phyloP scores from a whole-genome alignment of 2,113 vertebrate genomes.

The Tinamus guttatus region DNA sequence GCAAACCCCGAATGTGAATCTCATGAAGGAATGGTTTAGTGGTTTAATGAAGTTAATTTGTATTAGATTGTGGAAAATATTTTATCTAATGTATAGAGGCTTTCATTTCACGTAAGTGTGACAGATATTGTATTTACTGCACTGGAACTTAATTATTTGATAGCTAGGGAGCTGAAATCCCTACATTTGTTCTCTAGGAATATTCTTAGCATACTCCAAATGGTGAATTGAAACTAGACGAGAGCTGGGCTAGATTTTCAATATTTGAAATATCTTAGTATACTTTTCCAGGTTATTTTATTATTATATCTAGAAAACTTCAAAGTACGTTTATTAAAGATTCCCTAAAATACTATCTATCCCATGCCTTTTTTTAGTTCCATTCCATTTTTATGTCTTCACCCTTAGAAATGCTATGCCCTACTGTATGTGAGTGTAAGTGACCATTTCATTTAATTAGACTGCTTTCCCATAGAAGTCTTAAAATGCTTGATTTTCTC shows the following conservation, averaged over 20 bases:
- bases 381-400: background rate
- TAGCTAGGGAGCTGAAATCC: slow-evolving; percentile 37
- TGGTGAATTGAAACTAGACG: background rate
- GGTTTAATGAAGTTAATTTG: slow-evolving; percentile 44
- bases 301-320: slow-evolving; percentile 9
- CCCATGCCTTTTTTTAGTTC: background rate
- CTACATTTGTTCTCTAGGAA: background rate
- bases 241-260: background rate
- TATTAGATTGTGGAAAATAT: slow-evolving; percentile 15
- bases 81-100: slow-evolving; percentile 1
- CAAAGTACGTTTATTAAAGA: background rate
- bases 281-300: background rate
- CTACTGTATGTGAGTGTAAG: slow-evolving; percentile 25
- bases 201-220: background rate
- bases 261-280: background rate
- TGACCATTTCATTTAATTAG: slow-evolving; percentile 53
- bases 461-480: slow-evolving; percentile 16
- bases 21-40: background rate
- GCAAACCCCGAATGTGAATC: background rate
- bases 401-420: background rate
- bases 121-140: slow-evolving; percentile 17
- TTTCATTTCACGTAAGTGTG: slow-evolving; percentile 20
- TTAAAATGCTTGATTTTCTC: slow-evolving; percentile 45
- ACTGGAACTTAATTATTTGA: slow-evolving; percentile 43
- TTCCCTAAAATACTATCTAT: background rate